These are phyloP conservation scores for Baryphthengus martii DNA, from an alignment of 2,113 vertebrate genomes.

Conservation along the genomic window DNA sequence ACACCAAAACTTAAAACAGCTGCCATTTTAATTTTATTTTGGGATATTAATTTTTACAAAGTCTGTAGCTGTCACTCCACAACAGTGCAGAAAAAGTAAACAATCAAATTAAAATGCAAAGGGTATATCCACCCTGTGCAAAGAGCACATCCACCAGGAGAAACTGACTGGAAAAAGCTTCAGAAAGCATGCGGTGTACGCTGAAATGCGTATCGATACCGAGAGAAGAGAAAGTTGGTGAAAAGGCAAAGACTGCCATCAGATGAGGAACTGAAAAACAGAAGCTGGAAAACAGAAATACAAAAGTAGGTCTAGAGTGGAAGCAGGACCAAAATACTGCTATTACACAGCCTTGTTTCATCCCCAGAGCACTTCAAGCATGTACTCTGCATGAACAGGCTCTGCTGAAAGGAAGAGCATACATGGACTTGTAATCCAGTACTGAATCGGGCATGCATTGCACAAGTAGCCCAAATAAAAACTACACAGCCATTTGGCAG, in stretches of 20 bases:
- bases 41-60: not conserved
- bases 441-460: accelerated
- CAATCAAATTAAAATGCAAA: not conserved
- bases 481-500: not conserved
- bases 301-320: not conserved
- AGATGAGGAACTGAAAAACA: not conserved
- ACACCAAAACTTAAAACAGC: not conserved
- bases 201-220: accelerated
- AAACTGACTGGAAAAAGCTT: not conserved
- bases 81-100: not conserved
- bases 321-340: not conserved
- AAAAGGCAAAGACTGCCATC: not conserved
- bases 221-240: not conserved
- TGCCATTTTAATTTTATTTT: not conserved
- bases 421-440: not conserved
- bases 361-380: not conserved
- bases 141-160: not conserved
- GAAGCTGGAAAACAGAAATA: not conserved
- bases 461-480: not conserved
- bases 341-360: not conserved
- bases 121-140: too few species aligned
- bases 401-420: not conserved
- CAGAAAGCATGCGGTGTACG: not conserved
- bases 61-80: not conserved
- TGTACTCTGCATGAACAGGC: not conserved